Base-by-base conservation (phyloP, 2,113 vertebrate species). In the Siniperca knerii region DNA sequence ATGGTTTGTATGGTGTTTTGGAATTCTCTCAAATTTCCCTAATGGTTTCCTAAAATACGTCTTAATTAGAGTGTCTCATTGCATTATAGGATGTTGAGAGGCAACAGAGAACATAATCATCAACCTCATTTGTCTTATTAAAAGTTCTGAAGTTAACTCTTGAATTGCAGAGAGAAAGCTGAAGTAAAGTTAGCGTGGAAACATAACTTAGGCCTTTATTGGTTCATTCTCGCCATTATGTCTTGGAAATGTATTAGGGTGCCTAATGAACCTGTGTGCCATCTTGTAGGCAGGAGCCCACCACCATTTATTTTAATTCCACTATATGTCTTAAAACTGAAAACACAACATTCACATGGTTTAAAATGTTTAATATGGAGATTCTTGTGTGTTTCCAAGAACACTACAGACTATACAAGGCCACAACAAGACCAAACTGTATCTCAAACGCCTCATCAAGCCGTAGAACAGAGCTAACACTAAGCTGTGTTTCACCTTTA, bases 261-360 rank as follows among this genome's bases (percentile, higher is more conserved):
- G 76, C 78, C 52, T 89, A 93, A 93, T 93, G 87, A 94, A 75
- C 83, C 89, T 61, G 73, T 54, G 25, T 77, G n/a, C 76, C 77
- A 86, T 77, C 79, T 72, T 85, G 75, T 69, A 83, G 66, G 83
- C 80, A 55, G 64, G 48, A 69, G 69, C 72, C 79, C 70, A 54
- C 42, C 23, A 33, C 71, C 86, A 90, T 91, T 84, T 84, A 69
- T 91, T 90, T 73, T 72, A 84, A 82, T 81, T 71, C 67, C 37
- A 64, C 58, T 48, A 13, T 54, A 57, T 74, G 57, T 70, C 73
- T 77, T 81, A 66, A 72, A 69, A 81, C n/a, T 76, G 57, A 79
- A 81, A 77, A 77, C 61, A 18, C 15, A 62, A 75, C 75, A 66
- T 84, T 77, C 70, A 48, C 82, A 80, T 52, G 0, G 8, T 82